Percentiles rank a stretch among this genome's conserved stretches.
These are phyloP conservation scores for Meriones psammophilus DNA, from an alignment of 2,797 vertebrate species.

Conservation along the genomic window DNA sequence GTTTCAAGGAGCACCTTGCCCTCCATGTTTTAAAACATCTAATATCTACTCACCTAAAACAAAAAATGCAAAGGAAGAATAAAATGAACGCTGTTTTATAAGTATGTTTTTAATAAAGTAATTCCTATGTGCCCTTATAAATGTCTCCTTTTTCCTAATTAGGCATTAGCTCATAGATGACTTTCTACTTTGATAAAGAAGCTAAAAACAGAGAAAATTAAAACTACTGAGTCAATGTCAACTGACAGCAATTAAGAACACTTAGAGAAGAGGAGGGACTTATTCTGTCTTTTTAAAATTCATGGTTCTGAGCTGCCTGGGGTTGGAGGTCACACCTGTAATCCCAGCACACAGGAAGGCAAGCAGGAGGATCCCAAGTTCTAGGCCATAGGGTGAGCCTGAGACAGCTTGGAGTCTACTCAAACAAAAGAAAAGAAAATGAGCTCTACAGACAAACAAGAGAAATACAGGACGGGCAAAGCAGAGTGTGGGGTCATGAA, in stretches of 20 bases:
- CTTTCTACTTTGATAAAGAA: conserved; percentile 47
- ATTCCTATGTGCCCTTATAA: too few relatives aligned
- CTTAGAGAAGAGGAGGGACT: neutral
- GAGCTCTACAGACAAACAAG: neutral
- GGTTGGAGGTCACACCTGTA: neutral
- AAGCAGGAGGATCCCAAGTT: neutral
- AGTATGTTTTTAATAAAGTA: too few relatives aligned
- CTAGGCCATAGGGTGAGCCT: neutral
- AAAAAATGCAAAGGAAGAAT: neutral
- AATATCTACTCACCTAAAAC: neutral
- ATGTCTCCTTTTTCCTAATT: conserved; percentile 55
- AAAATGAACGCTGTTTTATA: conserved; percentile 41
- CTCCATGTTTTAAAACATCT: neutral
- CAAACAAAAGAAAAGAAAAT: neutral
- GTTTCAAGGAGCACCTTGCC: neutral
- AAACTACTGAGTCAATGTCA: conserved; percentile 50
- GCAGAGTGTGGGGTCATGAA: neutral
- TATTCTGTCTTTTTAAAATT: conserved; percentile 17
- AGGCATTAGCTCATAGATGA: conserved; percentile 67
- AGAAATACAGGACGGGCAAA: neutral
- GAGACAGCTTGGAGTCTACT: neutral
- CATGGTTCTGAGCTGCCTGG: neutral
- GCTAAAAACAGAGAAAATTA: conserved; percentile 63
- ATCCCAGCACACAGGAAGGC: neutral
- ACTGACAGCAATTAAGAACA: conserved; percentile 56